Evolutionary conservation across 2,888 invertebrate species (phyloP), one percentile per base, ranked within the genome.

Genomic region (Hydraecia micacea): DNA sequence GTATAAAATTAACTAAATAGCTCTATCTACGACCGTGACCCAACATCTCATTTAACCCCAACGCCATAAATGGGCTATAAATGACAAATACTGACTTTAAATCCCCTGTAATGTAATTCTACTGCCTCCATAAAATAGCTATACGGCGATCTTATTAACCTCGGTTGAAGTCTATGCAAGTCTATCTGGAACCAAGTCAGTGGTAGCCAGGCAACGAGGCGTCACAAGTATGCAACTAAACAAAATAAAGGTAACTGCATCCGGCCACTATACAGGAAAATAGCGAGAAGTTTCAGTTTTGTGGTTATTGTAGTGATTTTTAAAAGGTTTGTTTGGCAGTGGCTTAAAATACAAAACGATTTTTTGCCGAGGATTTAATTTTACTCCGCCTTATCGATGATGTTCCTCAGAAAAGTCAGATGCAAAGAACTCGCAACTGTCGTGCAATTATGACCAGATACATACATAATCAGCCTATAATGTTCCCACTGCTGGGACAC

Each of bases 171-270:
- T 72, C 75, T 46, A 69, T 75, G 81, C 66, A 58, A 85, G 67
- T 85, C 65, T 32, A 71, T 85, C 58, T 78, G 39, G 28, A 55
- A 62, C 13, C 68, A 66, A 67, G 68, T 80, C 82, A 65, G 77
- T 84, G 73, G 88, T 77, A 77, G 85, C 85, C 13, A 66, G 72
- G 70, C 86, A 80, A 75, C 79, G 68, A 84, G 83, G 85, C 86
- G 84, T 89, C 85, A 79, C 80, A 80, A 81, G 82, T 86, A 89
- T 86, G 86, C 82, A 81, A 72, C 85, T 77, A 72, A 79, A 89
- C 85, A 88, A 89, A 89, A 89, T 88, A 88, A 85, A 88, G 74
- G 70, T 68, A 70, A 65, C 55, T 67, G 75, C 75, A 80, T 87
- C 75, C 85, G 67, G 76, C 21, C 86, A 86, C 69, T 71, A 11